These are phyloP conservation scores for Cataglyphis albicans DNA, from an alignment of 2,888 invertebrate genomes.

Conservation along the genomic window DNA sequence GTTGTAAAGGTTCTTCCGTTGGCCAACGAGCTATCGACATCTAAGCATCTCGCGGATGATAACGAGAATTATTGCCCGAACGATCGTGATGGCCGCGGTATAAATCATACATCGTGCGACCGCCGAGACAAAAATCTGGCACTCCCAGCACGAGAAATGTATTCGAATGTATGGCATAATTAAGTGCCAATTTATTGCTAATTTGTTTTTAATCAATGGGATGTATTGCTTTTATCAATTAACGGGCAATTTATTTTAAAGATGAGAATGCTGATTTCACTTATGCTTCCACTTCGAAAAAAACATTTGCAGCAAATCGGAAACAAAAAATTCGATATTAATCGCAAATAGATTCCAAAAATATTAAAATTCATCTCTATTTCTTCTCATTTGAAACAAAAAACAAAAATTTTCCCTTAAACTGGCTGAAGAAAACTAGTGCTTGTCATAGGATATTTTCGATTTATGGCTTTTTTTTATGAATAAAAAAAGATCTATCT, in stretches of 20 bases:
- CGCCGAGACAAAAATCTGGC: constrained; percentile 24
- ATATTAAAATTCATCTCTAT: no score
- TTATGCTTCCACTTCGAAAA: neutral
- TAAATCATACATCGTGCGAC: constrained; percentile 55
- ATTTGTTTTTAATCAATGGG: neutral
- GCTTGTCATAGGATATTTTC: no score
- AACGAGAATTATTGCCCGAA: constrained; percentile 48
- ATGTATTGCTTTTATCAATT: constrained; percentile 1
- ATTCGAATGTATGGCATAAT: constrained; percentile 1
- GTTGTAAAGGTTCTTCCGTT: constrained; percentile 39
- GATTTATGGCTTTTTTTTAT: no score
- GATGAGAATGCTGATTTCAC: neutral
- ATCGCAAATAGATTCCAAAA: neutral
- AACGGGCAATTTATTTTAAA: neutral
- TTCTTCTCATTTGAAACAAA: no score
- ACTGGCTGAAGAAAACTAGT: no score
- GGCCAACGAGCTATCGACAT: constrained; percentile 54
- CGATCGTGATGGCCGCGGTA: constrained; percentile 35
- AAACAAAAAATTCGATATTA: neutral
- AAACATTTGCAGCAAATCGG: neutral
- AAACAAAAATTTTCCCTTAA: no score
- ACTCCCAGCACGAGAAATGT: constrained; percentile 6
- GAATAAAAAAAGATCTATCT: no score
- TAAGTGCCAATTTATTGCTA: constrained; percentile 7
- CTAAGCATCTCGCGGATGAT: constrained; percentile 53